phyloP scores from a whole-genome alignment of 2,113 vertebrate genomes.

The Cariama cristata region DNA sequence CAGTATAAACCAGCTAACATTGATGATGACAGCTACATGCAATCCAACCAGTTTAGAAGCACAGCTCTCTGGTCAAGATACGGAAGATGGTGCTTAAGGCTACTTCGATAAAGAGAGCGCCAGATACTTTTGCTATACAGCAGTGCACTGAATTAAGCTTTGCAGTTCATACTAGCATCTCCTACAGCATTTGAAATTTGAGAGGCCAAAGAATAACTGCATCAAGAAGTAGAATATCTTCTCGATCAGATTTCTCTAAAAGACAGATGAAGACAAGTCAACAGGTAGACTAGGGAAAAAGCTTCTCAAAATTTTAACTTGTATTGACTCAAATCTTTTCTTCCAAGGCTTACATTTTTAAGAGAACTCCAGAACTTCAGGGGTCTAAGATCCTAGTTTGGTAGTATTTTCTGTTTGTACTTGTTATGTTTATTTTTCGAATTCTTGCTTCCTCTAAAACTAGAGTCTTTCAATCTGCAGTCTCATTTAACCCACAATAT shows the following conservation, averaged over 20 bases:
- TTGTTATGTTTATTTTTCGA: background rate
- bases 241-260: background rate
- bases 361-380: background rate
- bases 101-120: background rate
- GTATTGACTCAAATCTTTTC: background rate
- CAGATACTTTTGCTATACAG: background rate
- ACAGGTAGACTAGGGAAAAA: background rate
- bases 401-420: background rate
- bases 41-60: background rate
- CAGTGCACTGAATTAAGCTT: background rate
- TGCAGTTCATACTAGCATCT: background rate
- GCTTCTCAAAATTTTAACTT: background rate
- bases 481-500: background rate
- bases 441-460: background rate
- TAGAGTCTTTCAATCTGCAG: background rate
- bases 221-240: background rate
- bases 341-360: background rate
- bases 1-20: background rate
- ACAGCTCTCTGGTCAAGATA: background rate
- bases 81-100: background rate
- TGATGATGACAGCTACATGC: accelerated
- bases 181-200: background rate
- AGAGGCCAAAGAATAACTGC: background rate
- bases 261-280: background rate
- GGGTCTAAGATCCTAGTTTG: background rate